Evolutionary conservation across 1,140 invertebrate genomes (phyloP), one percentile per base, ranked within the genome.

Genomic region (Dendrolimus punctatus): DNA sequence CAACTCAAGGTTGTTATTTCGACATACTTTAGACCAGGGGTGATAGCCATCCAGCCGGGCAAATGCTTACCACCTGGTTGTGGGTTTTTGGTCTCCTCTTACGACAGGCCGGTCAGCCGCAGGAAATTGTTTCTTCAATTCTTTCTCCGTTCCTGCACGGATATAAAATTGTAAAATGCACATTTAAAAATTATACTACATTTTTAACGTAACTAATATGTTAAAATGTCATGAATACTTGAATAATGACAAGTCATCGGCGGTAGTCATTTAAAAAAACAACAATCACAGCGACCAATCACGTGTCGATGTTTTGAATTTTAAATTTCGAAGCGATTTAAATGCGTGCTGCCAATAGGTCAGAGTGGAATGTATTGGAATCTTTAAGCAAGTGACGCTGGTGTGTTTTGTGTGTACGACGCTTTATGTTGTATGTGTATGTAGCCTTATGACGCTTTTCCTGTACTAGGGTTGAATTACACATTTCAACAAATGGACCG

Each of bases 281-380:
- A 43, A 42, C 47, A 55, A 46, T 40, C 43, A 8, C 41, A 41
- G 51, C 49, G 52, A 54, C 71, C 75, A 72, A 76, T 75, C 7
- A 62, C 53, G 57, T 40, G n/a, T 42, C 50, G 45, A 45, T 6
- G 54, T 77, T 73, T 80, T 76, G 68, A 76, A 79, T 68, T 84
- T 78, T 59, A 81, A 84, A 84, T 81, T 58, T 54, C 55, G 64
- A 66, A 68, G 47, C 58, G 56, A 78, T 80, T 78, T 67, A 73
- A 73, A 80, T 80, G 70, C 80, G 70, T 56, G 62, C 71, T 64
- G 71, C 65, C 78, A 81, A 84, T 81, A 78, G 80, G 80, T 81
- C 80, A 83, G 58, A 73, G 71, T 68, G 71, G 71, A 73, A 76
- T 73, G 66, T 75, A 80, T 80, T 76, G 66, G 73, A 61, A 80